A percentile compares a stretch with the other conserved stretches of the same genome.
Conservation (phyloP, 2,888 invertebrate genomes). For the Watsonalla cultraria region DNA sequence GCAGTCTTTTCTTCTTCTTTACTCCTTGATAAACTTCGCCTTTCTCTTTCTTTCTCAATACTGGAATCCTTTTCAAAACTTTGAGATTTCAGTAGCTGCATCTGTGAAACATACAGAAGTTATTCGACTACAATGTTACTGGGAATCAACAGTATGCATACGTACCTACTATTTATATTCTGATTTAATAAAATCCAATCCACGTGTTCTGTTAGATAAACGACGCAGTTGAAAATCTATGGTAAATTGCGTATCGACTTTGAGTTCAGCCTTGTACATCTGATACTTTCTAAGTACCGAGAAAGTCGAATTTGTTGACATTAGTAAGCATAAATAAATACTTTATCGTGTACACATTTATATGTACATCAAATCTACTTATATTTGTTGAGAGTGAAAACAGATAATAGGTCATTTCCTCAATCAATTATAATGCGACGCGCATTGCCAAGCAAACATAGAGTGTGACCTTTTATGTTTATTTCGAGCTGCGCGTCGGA, state of each 20-base stretch:
- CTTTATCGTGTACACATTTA: too few species aligned
- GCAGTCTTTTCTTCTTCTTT: conserved; percentile 65
- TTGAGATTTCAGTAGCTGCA: conserved; percentile 76
- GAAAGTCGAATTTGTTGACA: too few species aligned
- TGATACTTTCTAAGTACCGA: too few species aligned
- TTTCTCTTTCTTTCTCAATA: conserved; percentile 68
- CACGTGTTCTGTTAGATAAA: not conserved
- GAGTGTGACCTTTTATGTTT: conserved; percentile 66
- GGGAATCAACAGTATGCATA: not conserved
- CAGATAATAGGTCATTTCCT: conserved; percentile 54
- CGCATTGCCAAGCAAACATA: conserved; percentile 55
- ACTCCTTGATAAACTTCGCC: conserved; percentile 64
- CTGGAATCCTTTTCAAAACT: conserved; percentile 76
- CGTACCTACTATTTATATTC: not conserved
- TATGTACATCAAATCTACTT: too few species aligned
- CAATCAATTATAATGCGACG: conserved; percentile 57
- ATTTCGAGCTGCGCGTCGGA: conserved; percentile 56
- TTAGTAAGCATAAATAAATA: too few species aligned
- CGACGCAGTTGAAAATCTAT: not conserved
- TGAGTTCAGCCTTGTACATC: too few species aligned
- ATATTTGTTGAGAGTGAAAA: conserved; percentile 14
- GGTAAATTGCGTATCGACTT: not conserved
- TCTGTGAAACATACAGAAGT: conserved; percentile 44
- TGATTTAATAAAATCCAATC: too few species aligned
- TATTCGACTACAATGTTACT: too few species aligned